Evolutionary conservation across 2,888 invertebrate species (phyloP), one percentile per base, ranked within the genome.

Genomic region (Leucozona laternaria): DNA sequence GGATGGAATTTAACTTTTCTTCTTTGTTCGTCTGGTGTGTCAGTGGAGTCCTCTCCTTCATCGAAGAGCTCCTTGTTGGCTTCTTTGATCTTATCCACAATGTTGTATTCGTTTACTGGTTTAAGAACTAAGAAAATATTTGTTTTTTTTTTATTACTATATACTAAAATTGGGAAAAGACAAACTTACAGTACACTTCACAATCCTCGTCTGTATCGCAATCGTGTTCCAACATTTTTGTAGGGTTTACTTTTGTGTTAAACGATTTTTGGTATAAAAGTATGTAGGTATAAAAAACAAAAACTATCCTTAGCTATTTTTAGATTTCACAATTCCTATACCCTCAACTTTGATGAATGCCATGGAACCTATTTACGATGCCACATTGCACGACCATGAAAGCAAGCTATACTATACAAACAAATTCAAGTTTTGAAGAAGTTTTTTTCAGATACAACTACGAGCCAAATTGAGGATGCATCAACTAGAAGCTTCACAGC

Each of bases 21-120:
- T 55, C 25, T 88, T 40, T 89, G 88, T 34, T 88, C 85, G 8
- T 88, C 82, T 68, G 50, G 55, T 1, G 70, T 79, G 2, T 86
- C 66, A 10, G 77, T 81, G 31, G 64, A 73, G 20, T 87, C 88
- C 3, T 84, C 78, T 13, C 88, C 88, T 37, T 89, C 88, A 4
- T 91, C 92, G 86, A 93, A 93, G 15, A 94, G 90, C 89, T 92
- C 93, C 82, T 93, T 91, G 89, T 94, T 94, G 50, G 94, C 94
- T 89, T 93, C 92, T 89, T 93, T 93, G 17, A 94, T 92, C 91
- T 93, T 94, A 89, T 94, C 93, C 81, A 93, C 91, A 79, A 94
- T 93, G 89, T 94, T 94, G 89, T 94, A 94, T 60, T 94, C 94
- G 80, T 93, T 93, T 40, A 93, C 93, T 10, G 92, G 92, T 80